Base-by-base conservation (phyloP, 2,888 invertebrate species). In the Beris morrisii region DNA sequence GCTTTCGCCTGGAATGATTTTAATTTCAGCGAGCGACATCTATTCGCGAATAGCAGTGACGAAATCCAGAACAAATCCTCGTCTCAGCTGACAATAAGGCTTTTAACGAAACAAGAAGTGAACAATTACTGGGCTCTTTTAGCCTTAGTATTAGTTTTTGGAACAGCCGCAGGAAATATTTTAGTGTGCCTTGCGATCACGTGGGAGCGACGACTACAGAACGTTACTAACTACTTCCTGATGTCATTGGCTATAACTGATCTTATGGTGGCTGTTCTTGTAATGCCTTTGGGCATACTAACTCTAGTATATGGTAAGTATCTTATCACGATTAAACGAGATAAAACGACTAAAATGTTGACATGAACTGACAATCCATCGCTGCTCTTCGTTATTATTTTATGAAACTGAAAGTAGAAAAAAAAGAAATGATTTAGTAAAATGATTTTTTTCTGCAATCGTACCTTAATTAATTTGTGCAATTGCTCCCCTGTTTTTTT, bases 211-310 rank as follows among this genome's bases (percentile, higher is more conserved):
- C 85, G 95, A 13, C 83, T 97, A 69, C 97, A 97, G 82, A 97
- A 95, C 84, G 95, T 96, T 68, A 97, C 97, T 75, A 97, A 97
- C 82, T 97, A 96, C 81, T 97, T 97, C 78, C 85, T 97, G 75
- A 92, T 97, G 89, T 97, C 96, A 5, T 81, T 97, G 77, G 96
- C 97, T 64, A 91, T 97, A 72, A 97, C 97, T 12, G 97, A 97
- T 82, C 85, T 97, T 57, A 88, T 97, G 84, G 96, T 97, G 2
- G 95, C 95, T 52, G 86, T 95, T 30, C 83, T 97, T 72, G 97
- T 97, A 71, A 97, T 97, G 97, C 97, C 97, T 1, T 83, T 97
- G 70, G 94, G 95, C 59, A 93, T 93, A 74, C 81, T 93, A 70
- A 91, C 92, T 5, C 82, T 93, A 67, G 88, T 92, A 13, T 83